These are phyloP conservation scores for Cygnus atratus DNA, from an alignment of 2,113 vertebrate species.

Conservation along the genomic window DNA sequence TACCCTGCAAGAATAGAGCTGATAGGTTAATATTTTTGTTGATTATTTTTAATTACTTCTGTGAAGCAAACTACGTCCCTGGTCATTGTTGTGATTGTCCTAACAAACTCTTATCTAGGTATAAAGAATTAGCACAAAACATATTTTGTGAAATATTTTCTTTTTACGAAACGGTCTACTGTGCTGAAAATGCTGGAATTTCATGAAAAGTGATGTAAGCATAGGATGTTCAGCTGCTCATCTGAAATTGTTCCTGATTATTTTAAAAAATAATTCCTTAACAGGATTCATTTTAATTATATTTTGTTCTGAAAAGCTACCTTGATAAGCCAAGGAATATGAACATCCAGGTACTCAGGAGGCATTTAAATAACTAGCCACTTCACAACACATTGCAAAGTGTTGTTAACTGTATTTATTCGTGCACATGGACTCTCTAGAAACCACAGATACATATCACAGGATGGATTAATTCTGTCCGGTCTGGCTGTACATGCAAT, in stretches of 20 bases:
- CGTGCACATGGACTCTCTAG: neutral
- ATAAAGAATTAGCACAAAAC: neutral
- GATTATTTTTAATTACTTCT: neutral
- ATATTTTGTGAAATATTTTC: neutral
- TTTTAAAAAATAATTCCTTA: neutral
- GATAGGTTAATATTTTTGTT: neutral
- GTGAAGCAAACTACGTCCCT: neutral
- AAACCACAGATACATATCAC: neutral
- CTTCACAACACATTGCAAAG: neutral
- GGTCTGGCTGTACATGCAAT: accelerated
- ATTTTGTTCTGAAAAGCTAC: neutral
- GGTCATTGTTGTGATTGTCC: neutral
- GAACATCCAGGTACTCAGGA: neutral
- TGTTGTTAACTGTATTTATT: neutral
- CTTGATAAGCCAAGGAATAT: neutral
- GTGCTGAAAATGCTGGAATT: neutral
- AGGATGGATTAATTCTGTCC: neutral
- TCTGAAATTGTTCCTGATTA: neutral
- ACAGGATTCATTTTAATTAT: neutral
- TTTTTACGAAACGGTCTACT: neutral
- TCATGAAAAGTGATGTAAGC: neutral
- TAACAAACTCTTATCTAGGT: neutral
- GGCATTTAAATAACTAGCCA: neutral
- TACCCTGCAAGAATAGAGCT: neutral
- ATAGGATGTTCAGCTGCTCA: neutral